phyloP scores from a whole-genome alignment of 2,113 vertebrate species.

The Chinchilla lanigera region DNA sequence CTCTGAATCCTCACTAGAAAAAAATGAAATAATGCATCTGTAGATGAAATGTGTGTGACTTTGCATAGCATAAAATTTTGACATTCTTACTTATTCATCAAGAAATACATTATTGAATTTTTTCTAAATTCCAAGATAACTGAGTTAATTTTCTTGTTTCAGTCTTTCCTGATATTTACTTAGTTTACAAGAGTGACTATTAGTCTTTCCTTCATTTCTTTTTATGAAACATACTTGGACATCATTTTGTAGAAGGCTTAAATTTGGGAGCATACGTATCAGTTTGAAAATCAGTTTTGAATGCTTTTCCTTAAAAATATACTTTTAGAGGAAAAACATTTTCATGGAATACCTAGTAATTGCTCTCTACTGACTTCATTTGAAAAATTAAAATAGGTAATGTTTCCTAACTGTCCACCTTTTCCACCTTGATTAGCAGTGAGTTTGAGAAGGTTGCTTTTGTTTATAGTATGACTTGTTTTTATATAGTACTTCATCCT shows the following conservation, averaged over 20 bases:
- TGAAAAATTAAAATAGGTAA: background rate
- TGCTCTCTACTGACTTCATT: background rate
- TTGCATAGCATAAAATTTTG: background rate
- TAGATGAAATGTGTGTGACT: background rate
- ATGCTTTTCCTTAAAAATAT: background rate
- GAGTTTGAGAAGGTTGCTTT: background rate
- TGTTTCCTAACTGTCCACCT: background rate
- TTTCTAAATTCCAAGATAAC: background rate
- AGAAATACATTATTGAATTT: background rate
- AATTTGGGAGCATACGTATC: background rate
- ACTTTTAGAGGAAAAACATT: background rate
- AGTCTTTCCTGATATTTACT: background rate
- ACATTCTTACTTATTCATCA: background rate
- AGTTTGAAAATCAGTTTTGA: background rate
- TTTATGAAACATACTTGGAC: background rate
- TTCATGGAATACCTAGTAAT: background rate
- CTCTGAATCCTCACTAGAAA: background rate
- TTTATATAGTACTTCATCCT: background rate
- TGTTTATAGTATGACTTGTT: background rate
- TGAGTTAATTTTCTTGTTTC: background rate
- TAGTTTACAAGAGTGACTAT: background rate
- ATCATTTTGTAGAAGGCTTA: background rate
- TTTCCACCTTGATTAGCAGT: background rate
- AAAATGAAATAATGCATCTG: background rate
- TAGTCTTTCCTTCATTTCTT: background rate